These are phyloP conservation scores for Drosophila orosa DNA, from an alignment of 1,140 invertebrate species.

Conservation along the genomic window DNA sequence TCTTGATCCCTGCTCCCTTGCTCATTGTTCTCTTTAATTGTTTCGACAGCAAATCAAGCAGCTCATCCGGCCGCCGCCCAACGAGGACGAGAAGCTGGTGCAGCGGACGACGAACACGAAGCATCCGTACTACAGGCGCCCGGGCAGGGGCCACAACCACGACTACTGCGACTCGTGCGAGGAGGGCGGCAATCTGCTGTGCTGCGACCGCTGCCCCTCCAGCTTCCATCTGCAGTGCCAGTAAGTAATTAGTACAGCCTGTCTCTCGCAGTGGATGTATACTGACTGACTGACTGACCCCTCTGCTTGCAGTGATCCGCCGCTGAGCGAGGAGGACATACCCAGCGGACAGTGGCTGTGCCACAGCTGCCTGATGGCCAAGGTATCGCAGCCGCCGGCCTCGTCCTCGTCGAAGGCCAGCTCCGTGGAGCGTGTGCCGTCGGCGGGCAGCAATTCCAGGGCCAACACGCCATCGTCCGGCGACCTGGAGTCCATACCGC, in stretches of 20 bases:
- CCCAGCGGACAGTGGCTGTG: constrained; percentile 96
- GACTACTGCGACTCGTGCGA: constrained; percentile 96
- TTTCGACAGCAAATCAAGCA: constrained; percentile 92
- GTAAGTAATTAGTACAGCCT: constrained; percentile 87
- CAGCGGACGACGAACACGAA: constrained; percentile 89
- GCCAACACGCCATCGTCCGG: constrained; percentile 73
- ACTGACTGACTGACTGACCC: not conserved
- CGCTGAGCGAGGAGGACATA: constrained; percentile 93
- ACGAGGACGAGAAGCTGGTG: constrained; percentile 85
- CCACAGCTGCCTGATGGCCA: constrained; percentile 88
- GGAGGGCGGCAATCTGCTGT: constrained; percentile 97
- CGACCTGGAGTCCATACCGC: constrained; percentile 74
- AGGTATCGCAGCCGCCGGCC: constrained; percentile 59
- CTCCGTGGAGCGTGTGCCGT: constrained; percentile 74
- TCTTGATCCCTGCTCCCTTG: not conserved
- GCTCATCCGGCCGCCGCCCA: constrained; percentile 94
- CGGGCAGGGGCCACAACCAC: constrained; percentile 95
- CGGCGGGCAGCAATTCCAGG: constrained; percentile 60
- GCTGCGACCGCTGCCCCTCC: constrained; percentile 97
- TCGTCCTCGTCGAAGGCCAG: constrained; percentile 67
- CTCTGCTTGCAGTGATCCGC: constrained; percentile 90
- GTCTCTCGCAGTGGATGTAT: not conserved
- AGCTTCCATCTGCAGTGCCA: constrained; percentile 98
- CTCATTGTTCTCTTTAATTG: constrained; percentile 24
- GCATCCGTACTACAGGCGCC: constrained; percentile 93